Evolutionary conservation across 2,113 vertebrate genomes (phyloP).

Genomic region (Passer montanus): DNA sequence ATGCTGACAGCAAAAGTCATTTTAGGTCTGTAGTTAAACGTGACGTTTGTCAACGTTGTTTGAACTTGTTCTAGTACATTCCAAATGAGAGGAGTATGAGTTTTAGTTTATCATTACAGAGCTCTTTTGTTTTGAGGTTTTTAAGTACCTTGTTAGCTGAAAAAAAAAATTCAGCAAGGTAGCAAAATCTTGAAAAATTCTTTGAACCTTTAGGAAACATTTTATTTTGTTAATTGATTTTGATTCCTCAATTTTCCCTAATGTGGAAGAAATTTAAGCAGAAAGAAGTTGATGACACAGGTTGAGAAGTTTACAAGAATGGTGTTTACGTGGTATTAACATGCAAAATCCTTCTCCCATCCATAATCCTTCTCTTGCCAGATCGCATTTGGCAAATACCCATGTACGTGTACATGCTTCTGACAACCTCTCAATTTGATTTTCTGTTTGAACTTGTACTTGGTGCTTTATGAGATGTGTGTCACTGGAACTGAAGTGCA

Average conservation of each 20-base stretch:
- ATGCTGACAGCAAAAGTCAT: not conserved
- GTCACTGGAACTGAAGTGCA: not conserved
- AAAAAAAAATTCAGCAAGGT: not conserved
- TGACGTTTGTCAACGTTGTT: not conserved
- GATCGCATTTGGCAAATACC: not conserved
- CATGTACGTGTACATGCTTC: fast-evolving
- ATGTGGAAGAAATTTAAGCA: not conserved
- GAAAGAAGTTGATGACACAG: not conserved
- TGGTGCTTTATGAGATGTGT: not conserved
- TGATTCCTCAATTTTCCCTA: not conserved
- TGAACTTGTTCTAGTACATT: not conserved
- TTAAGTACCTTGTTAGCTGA: not conserved
- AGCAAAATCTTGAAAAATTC: not conserved
- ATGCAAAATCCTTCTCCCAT: not conserved
- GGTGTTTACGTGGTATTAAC: not conserved
- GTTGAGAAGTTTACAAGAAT: not conserved
- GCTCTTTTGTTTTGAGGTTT: not conserved
- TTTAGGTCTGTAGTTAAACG: not conserved
- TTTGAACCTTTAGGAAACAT: not conserved
- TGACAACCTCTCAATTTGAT: not conserved
- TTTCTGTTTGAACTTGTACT: not conserved
- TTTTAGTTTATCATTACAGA: not conserved
- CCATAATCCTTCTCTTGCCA: not conserved
- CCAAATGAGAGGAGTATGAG: not conserved
- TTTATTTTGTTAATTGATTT: not conserved